Percentiles rank a stretch among this genome's conserved stretches.
phyloP scores from a whole-genome alignment of 2,888 invertebrate species.

The Dermolepida albohirtum region DNA sequence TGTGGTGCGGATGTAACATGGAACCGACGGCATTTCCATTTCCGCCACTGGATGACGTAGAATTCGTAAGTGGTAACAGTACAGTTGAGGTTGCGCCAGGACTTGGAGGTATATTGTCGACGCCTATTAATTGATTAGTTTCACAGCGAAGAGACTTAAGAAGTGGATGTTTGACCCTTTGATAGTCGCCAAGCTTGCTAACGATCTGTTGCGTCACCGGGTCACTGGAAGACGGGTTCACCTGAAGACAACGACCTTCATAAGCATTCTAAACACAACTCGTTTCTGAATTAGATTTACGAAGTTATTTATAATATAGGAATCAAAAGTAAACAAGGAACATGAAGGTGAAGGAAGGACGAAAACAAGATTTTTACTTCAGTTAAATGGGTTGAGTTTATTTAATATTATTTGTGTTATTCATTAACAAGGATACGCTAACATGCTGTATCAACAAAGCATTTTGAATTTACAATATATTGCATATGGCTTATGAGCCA shows the following conservation, averaged over 20 bases:
- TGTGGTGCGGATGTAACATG: constrained; percentile 64
- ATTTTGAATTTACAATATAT: constrained; percentile 29
- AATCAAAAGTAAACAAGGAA: too few species aligned
- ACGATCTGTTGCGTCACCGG: constrained; percentile 78
- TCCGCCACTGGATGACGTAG: constrained; percentile 5
- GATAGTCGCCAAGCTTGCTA: constrained; percentile 78
- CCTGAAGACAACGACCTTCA: constrained; percentile 65
- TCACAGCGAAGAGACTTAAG: constrained; percentile 65
- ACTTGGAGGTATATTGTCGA: constrained; percentile 77
- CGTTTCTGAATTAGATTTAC: constrained; percentile 33
- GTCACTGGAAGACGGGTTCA: constrained; percentile 73
- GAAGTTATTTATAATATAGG: not conserved
- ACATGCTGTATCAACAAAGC: constrained; percentile 21
- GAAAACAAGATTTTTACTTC: not conserved
- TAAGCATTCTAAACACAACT: constrained; percentile 39
- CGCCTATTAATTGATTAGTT: constrained; percentile 75
- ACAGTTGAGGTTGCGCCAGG: constrained; percentile 69
- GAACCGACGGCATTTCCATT: constrained; percentile 52
- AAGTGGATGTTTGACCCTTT: constrained; percentile 71
- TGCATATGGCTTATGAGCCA: constrained; percentile 26
- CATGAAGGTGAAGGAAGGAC: too few species aligned
- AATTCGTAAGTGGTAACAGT: constrained; percentile 59
- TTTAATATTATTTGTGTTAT: constrained; percentile 6
- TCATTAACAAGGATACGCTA: constrained; percentile 2
- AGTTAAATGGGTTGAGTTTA: not conserved